A percentile compares a stretch with the other conserved stretches of the same genome.
Evolutionary conservation across 2,888 invertebrate genomes (phyloP).

Genomic region (Parasteatoda lunata): DNA sequence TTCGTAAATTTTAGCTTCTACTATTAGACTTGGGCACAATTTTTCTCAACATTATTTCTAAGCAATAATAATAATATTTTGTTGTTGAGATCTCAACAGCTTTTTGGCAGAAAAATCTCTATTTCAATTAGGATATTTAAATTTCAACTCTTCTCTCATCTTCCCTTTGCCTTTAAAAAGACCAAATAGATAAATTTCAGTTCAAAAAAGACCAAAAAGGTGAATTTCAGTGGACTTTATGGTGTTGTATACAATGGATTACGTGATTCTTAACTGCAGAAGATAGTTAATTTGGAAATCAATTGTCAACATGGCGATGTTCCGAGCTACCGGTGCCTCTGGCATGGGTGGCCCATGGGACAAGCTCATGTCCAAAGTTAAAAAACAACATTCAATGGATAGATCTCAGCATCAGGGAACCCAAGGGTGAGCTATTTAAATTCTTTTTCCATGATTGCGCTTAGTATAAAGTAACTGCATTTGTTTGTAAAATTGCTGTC

Average conservation of each 20-base stretch:
- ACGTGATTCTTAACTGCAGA: neutral
- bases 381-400: conserved; percentile 44
- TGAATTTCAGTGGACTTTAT: neutral
- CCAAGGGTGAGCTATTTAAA: neutral
- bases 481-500: no score
- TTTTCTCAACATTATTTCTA: conserved; percentile 19
- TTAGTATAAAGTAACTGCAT: no score
- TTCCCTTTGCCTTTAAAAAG: neutral
- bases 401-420: neutral
- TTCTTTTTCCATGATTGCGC: no score
- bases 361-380: conserved; percentile 64
- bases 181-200: no score
- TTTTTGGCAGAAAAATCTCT: neutral
- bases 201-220: neutral
- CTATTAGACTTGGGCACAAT: conserved; percentile 46
- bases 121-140: neutral
- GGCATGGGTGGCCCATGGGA: conserved; percentile 68
- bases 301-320: conserved; percentile 55
- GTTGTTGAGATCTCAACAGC: neutral
- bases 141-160: neutral
- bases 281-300: neutral
- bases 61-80: conserved; percentile 28
- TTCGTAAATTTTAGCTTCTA: conserved; percentile 1
- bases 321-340: conserved; percentile 50
- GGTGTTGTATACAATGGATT: neutral